These are phyloP conservation scores for Pseudomyrmex pallidus DNA, from an alignment of 1,140 invertebrate species.

Conservation along the genomic window DNA sequence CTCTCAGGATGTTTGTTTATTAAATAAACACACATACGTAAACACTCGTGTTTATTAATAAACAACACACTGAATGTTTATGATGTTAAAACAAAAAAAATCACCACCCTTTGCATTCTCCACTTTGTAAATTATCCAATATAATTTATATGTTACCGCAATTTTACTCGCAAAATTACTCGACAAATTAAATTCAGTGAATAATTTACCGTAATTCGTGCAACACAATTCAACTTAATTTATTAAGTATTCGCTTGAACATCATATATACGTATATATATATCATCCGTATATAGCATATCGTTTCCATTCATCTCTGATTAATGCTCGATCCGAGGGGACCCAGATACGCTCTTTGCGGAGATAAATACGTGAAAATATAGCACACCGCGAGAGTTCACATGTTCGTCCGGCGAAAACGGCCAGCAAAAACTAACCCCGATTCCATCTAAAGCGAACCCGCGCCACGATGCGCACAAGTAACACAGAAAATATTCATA, in stretches of 20 bases:
- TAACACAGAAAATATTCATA: constrained; percentile 31
- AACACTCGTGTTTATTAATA: neutral
- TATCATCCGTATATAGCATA: too few relatives aligned
- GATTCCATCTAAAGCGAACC: neutral
- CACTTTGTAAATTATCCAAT: too few relatives aligned
- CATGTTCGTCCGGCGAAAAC: constrained; percentile 21
- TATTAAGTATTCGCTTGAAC: constrained; percentile 28
- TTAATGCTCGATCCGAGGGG: constrained; percentile 30
- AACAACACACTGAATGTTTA: too few relatives aligned
- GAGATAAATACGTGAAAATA: constrained; percentile 48
- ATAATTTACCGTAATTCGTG: neutral
- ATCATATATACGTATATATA: constrained; percentile 6
- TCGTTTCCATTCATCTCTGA: constrained; percentile 35
- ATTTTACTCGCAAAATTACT: neutral
- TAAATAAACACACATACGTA: neutral
- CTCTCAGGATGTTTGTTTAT: neutral
- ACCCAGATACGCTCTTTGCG: constrained; percentile 25
- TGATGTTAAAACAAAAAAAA: too few relatives aligned
- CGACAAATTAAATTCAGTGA: neutral
- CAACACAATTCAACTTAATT: constrained; percentile 28
- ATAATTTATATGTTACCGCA: neutral
- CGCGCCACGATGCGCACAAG: neutral
- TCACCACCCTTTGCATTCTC: too few relatives aligned
- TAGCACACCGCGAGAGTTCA: constrained; percentile 31
- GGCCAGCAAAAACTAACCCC: constrained; percentile 38